These are phyloP conservation scores for Leptinotarsa lineolata DNA, from an alignment of 1,140 invertebrate species.

Conservation along the genomic window DNA sequence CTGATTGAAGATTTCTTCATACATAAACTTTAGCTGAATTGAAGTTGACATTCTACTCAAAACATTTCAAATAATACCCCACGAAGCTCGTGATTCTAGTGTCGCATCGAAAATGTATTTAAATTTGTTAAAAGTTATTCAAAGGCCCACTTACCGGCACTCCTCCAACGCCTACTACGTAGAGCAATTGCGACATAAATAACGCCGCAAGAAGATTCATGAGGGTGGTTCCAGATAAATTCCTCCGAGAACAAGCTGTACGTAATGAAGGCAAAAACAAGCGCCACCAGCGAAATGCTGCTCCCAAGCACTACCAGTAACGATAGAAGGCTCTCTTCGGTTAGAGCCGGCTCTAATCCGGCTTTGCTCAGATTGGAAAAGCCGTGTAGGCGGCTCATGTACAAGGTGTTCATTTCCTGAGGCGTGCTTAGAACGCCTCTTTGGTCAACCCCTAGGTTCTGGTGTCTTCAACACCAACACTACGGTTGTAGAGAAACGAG, in stretches of 20 bases:
- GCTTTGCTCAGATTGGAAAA: conserved; percentile 49
- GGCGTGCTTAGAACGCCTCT: too few species aligned
- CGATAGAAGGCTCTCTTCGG: conserved; percentile 63
- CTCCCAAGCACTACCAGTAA: conserved; percentile 69
- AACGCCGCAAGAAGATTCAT: conserved; percentile 71
- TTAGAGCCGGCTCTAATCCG: conserved; percentile 43
- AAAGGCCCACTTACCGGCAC: conserved; percentile 62
- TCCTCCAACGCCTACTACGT: conserved; percentile 71
- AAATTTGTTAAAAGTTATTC: background rate
- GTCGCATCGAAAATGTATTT: too few species aligned
- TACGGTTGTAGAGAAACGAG: too few species aligned
- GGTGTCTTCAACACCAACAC: too few species aligned
- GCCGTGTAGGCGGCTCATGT: conserved; percentile 50
- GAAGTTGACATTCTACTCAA: too few species aligned
- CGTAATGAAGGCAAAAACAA: conserved; percentile 73
- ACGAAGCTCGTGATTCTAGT: too few species aligned
- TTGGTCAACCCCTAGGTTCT: too few species aligned
- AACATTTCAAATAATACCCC: too few species aligned
- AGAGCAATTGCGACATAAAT: conserved; percentile 71
- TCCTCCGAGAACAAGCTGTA: conserved; percentile 72
- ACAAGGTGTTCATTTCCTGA: conserved; percentile 51
- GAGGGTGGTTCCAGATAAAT: conserved; percentile 67
- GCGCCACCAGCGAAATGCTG: conserved; percentile 68
- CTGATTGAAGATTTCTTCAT: too few species aligned
- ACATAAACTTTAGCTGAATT: too few species aligned